These are phyloP conservation scores for Nematopogon swammerdamellus DNA, from an alignment of 2,888 invertebrate genomes.

Conservation along the genomic window DNA sequence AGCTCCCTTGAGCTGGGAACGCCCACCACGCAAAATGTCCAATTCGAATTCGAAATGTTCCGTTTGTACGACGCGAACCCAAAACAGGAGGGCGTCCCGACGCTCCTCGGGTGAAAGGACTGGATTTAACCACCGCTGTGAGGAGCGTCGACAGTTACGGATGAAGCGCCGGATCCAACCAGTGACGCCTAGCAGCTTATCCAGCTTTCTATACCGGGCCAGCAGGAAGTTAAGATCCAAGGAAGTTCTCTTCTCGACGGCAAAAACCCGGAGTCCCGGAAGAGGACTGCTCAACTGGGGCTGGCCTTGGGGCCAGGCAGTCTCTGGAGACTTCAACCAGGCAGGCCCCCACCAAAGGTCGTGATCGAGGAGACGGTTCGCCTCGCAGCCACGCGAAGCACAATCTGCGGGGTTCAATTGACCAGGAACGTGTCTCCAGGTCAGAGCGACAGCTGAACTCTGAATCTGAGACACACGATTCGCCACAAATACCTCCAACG, in stretches of 20 bases:
- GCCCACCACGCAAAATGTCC: not conserved
- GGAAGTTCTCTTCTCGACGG: not conserved
- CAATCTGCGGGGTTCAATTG: constrained; percentile 3
- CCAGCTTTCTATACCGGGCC: not conserved
- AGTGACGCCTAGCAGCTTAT: not conserved
- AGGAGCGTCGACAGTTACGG: not conserved
- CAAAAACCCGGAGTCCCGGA: not conserved
- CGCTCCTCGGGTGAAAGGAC: not conserved
- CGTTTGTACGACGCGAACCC: not conserved
- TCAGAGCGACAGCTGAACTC: constrained; percentile 1
- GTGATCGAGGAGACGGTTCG: not conserved
- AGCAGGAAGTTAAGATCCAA: not conserved
- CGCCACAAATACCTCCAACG: constrained; percentile 1
- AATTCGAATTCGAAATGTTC: not conserved
- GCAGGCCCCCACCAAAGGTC: constrained; percentile 2
- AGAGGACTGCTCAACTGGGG: not conserved
- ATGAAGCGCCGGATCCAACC: not conserved
- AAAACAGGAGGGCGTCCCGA: not conserved
- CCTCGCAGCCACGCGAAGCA: constrained; percentile 1
- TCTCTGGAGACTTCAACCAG: not conserved
- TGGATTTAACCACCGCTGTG: not conserved
- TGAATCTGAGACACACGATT: constrained; percentile 2
- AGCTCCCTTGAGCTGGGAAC: not conserved
- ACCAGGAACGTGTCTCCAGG: constrained; percentile 5
- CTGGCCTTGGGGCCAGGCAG: not conserved